Base-by-base conservation (phyloP, 2,888 invertebrate genomes). In the Abrostola triplasia region DNA sequence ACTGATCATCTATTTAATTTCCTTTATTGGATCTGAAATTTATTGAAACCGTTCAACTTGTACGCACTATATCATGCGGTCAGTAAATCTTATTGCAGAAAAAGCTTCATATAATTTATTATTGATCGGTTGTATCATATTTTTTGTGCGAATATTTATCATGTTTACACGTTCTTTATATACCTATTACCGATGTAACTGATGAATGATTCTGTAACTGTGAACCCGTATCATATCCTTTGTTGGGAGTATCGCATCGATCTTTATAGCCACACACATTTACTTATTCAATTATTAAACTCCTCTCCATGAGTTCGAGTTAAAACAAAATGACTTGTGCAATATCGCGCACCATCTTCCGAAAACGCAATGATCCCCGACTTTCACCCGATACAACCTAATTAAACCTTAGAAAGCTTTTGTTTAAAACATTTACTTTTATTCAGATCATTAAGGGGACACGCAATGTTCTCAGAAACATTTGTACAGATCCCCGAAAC, bases 381-480 rank as follows among this genome's bases (percentile, higher is more conserved):
- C 59, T 68, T 76, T 67, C 73, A 54, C 49, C 49, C 59, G 51
- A 73, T 70, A 73, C 76, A 73, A 76, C 70, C 68, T 78, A 73
- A 76, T 79, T 77, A 76, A 78, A 63, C 68, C 70, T 67, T 73
- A 72, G 70, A 74, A 71, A 71, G 61, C 71, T 74, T 79, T 79
- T 79, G 73, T 79, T 79, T 62, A 67, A 74, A 72, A 67, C 70
- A 66, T 79, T 78, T 68, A 60, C 73, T 70, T 77, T 67, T 77
- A 71, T 77, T 67, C 76, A 61, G 78, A 69, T 74, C 80, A 79
- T 79, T 79, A 79, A 73, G 66, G 13, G 56, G 68, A 77, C 79
- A 86, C 82, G 86, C 85, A 84, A 87, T 79, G 79, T 89, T 88
- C 87, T 81, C 62, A 85, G 88, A 88, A 90, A 84, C 87, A 85